Evolutionary conservation across 30 jellyfish, hydroid and myxozoan species (phyloP).

Genomic region (Mastigias papua): DNA sequence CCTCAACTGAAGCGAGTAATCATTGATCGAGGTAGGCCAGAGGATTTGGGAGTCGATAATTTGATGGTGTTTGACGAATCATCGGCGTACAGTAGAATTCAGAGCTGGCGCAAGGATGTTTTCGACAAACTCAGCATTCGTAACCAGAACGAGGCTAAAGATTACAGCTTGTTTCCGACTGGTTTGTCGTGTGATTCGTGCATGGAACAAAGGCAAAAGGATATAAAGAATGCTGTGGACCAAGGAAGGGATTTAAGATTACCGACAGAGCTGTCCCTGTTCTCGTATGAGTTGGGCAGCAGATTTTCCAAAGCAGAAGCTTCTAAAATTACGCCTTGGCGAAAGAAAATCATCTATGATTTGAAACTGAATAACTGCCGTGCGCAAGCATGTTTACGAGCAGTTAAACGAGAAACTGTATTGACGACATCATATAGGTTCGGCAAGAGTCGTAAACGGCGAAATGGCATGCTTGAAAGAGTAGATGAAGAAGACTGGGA

Average conservation of each 20-base stretch:
- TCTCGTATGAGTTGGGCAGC: neutral
- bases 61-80: conserved; percentile 77
- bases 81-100: conserved; percentile 28
- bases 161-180: conserved; percentile 59
- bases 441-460: conserved; percentile 41
- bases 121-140: conserved; percentile 24
- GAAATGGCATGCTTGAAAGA: conserved; percentile 9
- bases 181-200: conserved; percentile 67
- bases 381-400: conserved; percentile 39
- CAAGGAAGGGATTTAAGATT: conserved; percentile 39
- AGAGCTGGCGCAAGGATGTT: conserved; percentile 66
- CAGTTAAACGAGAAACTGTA: conserved; percentile 42
- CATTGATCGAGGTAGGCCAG: conserved; percentile 70
- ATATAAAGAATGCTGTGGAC: conserved; percentile 30
- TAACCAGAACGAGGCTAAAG: conserved; percentile 46
- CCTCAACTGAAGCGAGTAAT: conserved; percentile 61
- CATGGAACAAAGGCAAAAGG: conserved; percentile 36
- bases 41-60: conserved; percentile 67
- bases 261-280: neutral
- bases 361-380: conserved; percentile 72
- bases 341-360: conserved; percentile 64
- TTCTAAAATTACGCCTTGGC: conserved; percentile 30
- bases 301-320: conserved; percentile 1
- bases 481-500: conserved; percentile 81
- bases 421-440: conserved; percentile 28